phyloP scores from a whole-genome alignment of 2,888 invertebrate genomes.

The Calameuta filiformis region DNA sequence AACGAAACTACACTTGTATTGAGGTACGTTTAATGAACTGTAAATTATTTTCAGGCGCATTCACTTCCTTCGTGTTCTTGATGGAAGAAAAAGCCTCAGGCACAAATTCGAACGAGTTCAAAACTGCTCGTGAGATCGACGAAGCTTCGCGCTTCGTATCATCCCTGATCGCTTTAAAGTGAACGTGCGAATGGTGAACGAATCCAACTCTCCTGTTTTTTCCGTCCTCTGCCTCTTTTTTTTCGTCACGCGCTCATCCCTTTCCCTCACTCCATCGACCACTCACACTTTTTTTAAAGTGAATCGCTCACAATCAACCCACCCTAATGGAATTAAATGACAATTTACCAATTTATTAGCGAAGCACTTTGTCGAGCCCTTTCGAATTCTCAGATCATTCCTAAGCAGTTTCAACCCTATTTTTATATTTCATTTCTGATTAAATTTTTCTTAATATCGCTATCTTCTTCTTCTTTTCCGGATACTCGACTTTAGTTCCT shows the following conservation, averaged over 20 bases:
- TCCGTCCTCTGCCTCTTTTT: conserved; percentile 20
- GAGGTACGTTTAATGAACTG: not conserved
- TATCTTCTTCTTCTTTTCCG: no score
- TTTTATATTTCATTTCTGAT: conserved; percentile 8
- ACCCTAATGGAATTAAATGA: conserved; percentile 49
- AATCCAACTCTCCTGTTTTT: conserved; percentile 12
- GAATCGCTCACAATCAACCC: conserved; percentile 41
- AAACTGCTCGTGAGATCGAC: not conserved
- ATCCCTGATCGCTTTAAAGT: not conserved
- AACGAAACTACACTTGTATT: conserved; percentile 9
- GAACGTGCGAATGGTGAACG: not conserved
- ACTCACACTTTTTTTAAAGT: conserved; percentile 8
- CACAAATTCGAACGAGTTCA: not conserved
- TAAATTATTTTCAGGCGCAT: not conserved
- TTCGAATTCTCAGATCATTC: not conserved
- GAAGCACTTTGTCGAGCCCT: conserved; percentile 11
- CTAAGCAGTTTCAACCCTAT: conserved; percentile 17
- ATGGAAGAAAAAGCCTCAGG: not conserved
- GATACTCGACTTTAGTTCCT: no score
- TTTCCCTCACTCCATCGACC: not conserved
- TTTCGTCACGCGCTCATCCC: conserved; percentile 11
- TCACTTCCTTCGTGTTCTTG: not conserved
- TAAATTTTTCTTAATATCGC: not conserved
- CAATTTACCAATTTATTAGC: conserved; percentile 50
- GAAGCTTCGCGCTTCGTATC: not conserved